Evolutionary conservation across 2,888 invertebrate species (phyloP), one percentile per base, ranked within the genome.

Genomic region (Lithodes maja): DNA sequence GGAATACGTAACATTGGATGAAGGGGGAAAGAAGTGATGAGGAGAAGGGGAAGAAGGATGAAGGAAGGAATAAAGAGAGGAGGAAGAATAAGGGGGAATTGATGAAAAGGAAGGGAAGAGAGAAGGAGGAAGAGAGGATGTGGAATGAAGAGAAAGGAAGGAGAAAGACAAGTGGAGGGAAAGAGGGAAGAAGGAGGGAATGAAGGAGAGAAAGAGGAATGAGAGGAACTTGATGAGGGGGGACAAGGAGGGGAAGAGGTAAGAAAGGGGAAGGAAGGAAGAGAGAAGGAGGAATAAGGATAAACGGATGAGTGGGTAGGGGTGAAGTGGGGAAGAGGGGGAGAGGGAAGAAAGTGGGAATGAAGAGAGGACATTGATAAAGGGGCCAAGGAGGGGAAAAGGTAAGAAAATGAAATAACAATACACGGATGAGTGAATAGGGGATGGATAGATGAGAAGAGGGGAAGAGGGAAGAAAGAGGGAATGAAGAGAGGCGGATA

Each of bases 401-500:
- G 49, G 50, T 7, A n/a, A 52, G n/a, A 75, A 3, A 12, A 61
- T 61, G 49, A 33, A 12, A n/a, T 33, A 33, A 75, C 3, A 3
- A 75, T 7, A 75, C 0, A 15, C 3, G n/a, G 5, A 75, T 7
- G n/a, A 33, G 49, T n/a, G 54, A n/a, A 1, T n/a, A 61, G 33
- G 80, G 33, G n/a, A 80, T 53, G 52, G 54, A 52, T 53, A 1
- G 54, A 15, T 7, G 17, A 54, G 61, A 52, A 3, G 15, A 80
- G 52, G 9, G 52, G 5, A 33, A 80, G 52, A 52, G 52, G 54
- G 54, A 54, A 52, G 33, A 15, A 33, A 61, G 61, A 54, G 50
- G 80, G 53, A 15, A 2, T 52, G 53, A 54, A 80, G 80, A 80
- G 54, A 80, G 80, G 53, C 53, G 50, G 80, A 53, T 52, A 53